Conservation (phyloP, 1,140 invertebrate species). For the Centruroides vittatus region DNA sequence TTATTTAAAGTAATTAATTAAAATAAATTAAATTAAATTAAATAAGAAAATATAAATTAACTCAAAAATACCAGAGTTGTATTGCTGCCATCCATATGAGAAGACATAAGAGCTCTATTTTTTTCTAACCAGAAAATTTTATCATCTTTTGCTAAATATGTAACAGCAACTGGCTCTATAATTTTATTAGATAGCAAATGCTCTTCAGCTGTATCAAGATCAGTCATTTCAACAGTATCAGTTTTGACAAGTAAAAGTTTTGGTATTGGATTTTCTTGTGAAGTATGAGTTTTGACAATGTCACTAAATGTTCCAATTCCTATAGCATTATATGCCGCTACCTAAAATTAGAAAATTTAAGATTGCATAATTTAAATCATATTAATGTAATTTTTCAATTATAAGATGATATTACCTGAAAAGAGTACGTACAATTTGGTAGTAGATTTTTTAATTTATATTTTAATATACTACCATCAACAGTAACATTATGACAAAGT, state of each 20-base stretch:
- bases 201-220: constrained; percentile 45
- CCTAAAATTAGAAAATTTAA: constrained; percentile 24
- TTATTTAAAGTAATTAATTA: too few species aligned
- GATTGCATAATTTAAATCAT: too few species aligned
- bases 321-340: constrained; percentile 58
- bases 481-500: constrained; percentile 8
- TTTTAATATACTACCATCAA: constrained; percentile 32
- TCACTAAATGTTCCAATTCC: constrained; percentile 52
- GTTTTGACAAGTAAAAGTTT: constrained; percentile 51
- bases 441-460: constrained; percentile 41
- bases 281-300: constrained; percentile 40
- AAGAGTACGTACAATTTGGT: constrained; percentile 51
- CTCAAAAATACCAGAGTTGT: constrained; percentile 33
- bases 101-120: constrained; percentile 53
- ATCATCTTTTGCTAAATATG: constrained; percentile 41
- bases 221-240: constrained; percentile 52
- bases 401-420: constrained; percentile 38
- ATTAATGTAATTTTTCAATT: too few species aligned
- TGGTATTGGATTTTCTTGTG: constrained; percentile 58
- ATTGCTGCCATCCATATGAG: constrained; percentile 38
- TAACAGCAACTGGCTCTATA: constrained; percentile 23
- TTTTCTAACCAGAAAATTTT: constrained; percentile 72
- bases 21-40: too few species aligned
- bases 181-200: constrained; percentile 28
- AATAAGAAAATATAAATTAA: too few species aligned